Evolutionary conservation across 2,888 invertebrate species (phyloP), one percentile per base, ranked within the genome.

Genomic region (Nomada lathburiana): DNA sequence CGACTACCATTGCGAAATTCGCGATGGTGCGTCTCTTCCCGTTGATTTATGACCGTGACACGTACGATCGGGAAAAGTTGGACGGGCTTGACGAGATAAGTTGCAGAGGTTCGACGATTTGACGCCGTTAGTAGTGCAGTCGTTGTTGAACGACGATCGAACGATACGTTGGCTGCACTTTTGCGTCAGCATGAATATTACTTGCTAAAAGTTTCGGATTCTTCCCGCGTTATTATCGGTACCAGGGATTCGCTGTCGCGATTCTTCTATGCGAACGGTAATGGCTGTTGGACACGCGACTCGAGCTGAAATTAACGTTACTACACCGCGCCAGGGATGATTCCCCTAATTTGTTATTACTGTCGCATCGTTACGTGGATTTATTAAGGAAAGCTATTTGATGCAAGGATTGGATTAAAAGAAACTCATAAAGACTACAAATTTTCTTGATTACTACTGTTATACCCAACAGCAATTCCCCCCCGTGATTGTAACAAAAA

Each of bases 71-170:
- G 16, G 70, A 20, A 60, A 70, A 70, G 70, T 70, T 70, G 59
- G 59, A 44, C 70, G 3, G 47, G 59, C 59, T 70, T 70, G 70
- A 70, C 70, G 70, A 60, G 70, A 70, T 70, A 70, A 70, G 59
- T 59, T 69, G 47, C 44, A 3, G n/a, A 18, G 69, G 69, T 65
- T 23, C 7, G 53, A 2, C 20, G 79, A 50, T 70, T 59, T 70
- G 47, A 60, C 70, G 70, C 70, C 29, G 47, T 59, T 60, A 29
- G 20, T 10, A 16, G 20, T 16, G n/a, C 13, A 13, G 18, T 16
- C 26, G 10, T 70, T 70, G 69, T 59, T 59, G 26, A 9, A 26
- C 23, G 20, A 16, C 64, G 50, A 52, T 42, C 60, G 60, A n/a
- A 62, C 42, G 26, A 64, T n/a, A 50, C 64, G 13, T 23, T 16